Evolutionary conservation across 2,888 invertebrate genomes (phyloP), one percentile per base, ranked within the genome.

Genomic region (Amphiduros pacificus): DNA sequence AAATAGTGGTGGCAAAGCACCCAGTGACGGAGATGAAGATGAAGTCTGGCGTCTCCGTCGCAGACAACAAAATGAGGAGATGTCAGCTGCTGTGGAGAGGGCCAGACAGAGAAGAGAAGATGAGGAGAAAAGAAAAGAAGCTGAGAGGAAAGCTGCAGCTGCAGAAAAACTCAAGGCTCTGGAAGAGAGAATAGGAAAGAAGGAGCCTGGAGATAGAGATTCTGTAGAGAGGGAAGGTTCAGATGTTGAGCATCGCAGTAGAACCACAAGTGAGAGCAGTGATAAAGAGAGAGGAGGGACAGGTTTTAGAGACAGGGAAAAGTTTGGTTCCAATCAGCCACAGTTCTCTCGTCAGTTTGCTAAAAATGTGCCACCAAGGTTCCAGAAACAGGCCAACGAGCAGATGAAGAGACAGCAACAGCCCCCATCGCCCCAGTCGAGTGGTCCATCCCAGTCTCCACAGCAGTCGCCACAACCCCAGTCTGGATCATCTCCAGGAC

Each of bases 81-180:
- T 64, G 65, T 85, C 77, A 87, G 88, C 89, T 61, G 91, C 90
- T 0, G 90, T 92, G 20, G 92, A 92, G 71, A 87, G 93, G 29
- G 93, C 93, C 0, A 89, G 78, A 60, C 91, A 90, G 77, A 87
- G 92, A 29, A 91, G 93, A 73, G 93, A 93, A 76, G 93, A 94
- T 76, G 94, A 93, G 77, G 93, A 94, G 76, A 90, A 92, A 63
- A 71, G 70, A 40, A 75, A 76, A 57, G 78, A 79, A 53, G 65
- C 70, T 4, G 77, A 78, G 44, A 65, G 76, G 49, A 88, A 88
- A 71, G 77, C 77, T 28, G 80, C 87, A 83, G 79, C 88, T 26
- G 87, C 87, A 44, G 89, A 89, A 72, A 90, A 90, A 74, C 80
- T 90, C 60, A 87, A 88, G 73, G 87, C 88, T 74, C 81, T 90